Evolutionary conservation across 2,888 invertebrate species (phyloP).

Genomic region (Ormyrus nitidulus): DNA sequence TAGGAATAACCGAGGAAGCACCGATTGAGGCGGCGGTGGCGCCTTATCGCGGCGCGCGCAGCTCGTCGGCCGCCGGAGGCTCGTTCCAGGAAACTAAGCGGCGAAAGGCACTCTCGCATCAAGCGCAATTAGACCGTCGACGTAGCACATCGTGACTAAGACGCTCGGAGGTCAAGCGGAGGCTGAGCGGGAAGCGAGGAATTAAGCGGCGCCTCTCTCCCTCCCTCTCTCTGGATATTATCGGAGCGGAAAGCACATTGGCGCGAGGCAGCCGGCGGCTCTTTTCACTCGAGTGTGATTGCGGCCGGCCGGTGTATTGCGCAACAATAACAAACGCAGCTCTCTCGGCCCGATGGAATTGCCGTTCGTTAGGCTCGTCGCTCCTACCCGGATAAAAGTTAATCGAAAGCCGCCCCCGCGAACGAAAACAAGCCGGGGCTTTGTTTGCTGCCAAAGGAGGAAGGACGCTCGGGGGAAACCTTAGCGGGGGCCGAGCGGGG

Average conservation of each 20-base stretch:
- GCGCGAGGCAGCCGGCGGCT: too few species aligned
- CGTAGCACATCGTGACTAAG: slow-evolving; percentile 2
- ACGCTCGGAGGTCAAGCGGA: background rate
- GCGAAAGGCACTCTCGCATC: background rate
- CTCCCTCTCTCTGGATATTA: background rate
- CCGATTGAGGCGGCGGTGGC: too few species aligned
- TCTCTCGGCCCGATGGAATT: too few species aligned
- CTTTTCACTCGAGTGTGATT: background rate
- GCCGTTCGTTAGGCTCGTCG: too few species aligned
- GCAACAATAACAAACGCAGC: too few species aligned
- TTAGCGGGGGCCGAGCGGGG: background rate
- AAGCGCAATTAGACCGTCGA: slow-evolving; percentile 26
- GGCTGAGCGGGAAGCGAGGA: slow-evolving; percentile 1
- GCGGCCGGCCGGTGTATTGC: background rate
- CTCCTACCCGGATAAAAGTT: too few species aligned
- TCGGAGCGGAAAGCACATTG: background rate
- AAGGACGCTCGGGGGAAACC: background rate
- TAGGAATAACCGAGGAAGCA: too few species aligned
- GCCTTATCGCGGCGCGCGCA: background rate
- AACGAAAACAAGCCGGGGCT: too few species aligned
- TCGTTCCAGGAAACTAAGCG: slow-evolving; percentile 8
- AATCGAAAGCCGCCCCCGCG: too few species aligned
- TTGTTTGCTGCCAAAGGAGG: too few species aligned
- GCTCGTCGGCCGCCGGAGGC: too few species aligned
- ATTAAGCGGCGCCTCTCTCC: background rate